Conservation (phyloP, 2,113 vertebrate species). For the Thymallus thymallus region DNA sequence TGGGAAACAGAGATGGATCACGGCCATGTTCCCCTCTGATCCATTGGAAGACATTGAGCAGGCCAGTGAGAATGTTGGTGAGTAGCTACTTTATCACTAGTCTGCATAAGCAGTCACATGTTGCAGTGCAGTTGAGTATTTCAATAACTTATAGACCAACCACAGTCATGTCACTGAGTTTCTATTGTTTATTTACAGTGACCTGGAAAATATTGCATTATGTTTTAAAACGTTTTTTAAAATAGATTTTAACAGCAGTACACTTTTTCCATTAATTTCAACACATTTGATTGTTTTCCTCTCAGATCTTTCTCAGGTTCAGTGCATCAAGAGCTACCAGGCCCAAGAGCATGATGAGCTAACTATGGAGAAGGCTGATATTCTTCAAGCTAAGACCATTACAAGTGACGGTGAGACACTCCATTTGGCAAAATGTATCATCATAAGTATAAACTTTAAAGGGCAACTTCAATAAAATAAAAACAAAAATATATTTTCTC, state of each 20-base stretch:
- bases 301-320: constrained; percentile 83
- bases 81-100: constrained; percentile 27
- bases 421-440: background rate
- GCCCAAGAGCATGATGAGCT: constrained; percentile 85
- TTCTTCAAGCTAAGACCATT: constrained; percentile 82
- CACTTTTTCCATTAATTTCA: background rate
- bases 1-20: constrained; percentile 88
- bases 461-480: background rate
- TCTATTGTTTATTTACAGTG: background rate
- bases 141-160: background rate
- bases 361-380: constrained; percentile 87
- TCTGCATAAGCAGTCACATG: background rate
- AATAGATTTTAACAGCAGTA: too few species aligned
- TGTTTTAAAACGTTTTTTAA: too few species aligned
- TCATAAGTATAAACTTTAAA: background rate
- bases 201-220: too few species aligned
- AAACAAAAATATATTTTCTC: background rate
- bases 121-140: background rate
- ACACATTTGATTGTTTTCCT: background rate
- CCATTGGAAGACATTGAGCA: constrained; percentile 72
- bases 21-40: constrained; percentile 82
- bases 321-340: constrained; percentile 87
- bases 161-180: background rate
- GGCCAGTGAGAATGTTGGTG: constrained; percentile 80
- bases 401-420: constrained; percentile 81